phyloP scores from a whole-genome alignment of 2,113 vertebrate genomes.

The Meles meles region DNA sequence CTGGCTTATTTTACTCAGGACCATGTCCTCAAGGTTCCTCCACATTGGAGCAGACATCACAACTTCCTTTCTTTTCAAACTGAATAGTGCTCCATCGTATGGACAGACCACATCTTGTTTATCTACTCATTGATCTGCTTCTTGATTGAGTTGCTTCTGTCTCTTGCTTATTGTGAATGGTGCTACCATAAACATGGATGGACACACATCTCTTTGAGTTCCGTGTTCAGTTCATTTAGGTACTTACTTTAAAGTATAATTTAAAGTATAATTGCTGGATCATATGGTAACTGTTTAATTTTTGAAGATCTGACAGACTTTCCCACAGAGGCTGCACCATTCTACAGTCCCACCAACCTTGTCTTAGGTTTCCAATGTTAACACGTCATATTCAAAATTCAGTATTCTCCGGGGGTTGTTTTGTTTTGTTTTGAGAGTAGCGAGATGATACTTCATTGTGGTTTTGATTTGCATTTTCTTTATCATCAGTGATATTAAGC shows the following conservation, averaged over 20 bases:
- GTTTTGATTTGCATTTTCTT: neutral
- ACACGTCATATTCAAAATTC: neutral
- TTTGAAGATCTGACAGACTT: neutral
- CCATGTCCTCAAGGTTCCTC: too few relatives aligned
- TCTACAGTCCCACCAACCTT: neutral
- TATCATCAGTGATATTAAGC: neutral
- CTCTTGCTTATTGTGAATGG: neutral
- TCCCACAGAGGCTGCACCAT: neutral
- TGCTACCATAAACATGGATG: fast-evolving
- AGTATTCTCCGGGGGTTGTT: neutral
- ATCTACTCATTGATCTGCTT: fast-evolving
- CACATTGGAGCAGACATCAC: neutral
- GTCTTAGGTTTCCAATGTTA: neutral
- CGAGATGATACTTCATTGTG: neutral
- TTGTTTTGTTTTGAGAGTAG: neutral
- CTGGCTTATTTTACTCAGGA: neutral
- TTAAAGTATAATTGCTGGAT: neutral
- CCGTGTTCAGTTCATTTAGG: neutral
- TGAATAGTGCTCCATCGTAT: too few relatives aligned
- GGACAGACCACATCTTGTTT: too few relatives aligned
- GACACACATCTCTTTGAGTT: neutral
- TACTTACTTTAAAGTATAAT: neutral
- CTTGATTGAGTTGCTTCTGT: too few relatives aligned
- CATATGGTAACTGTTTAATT: neutral
- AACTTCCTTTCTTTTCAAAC: neutral